Evolutionary conservation across 2,797 vertebrate genomes (phyloP), one percentile per base, ranked within the genome.

Genomic region (Sebastes cheni): DNA sequence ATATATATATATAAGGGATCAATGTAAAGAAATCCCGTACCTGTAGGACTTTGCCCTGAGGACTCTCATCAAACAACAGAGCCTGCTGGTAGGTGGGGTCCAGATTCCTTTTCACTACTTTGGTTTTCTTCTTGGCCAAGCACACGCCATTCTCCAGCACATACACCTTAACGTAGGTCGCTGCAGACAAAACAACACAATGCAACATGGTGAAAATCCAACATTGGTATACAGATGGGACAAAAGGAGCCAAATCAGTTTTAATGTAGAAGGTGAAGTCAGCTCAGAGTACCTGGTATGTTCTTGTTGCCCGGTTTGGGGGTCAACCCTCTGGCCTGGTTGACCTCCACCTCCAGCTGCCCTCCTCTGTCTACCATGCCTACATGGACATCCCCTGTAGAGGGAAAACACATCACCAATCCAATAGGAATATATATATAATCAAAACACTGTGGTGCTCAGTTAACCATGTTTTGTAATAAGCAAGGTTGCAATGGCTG

Each of bases 41-140:
- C 97, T 99, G 99, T 79, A 99, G 94, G 86, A 99, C 98, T 94
- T 97, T 99, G 75, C 98, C 98, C 91, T 98, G 98, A 74, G 97
- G 97, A 73, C 97, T 97, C 93, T 99, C 98, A 9, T 99, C 98
- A 61, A 99, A 99, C 84, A 98, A 96, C 93, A 99, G 95, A 12
- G 97, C 96, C 94, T 99, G 99, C 93, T 99, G 98, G 94, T 96
- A 99, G 2, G 97, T 96, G 0, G 99, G 99, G 86, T 99, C 97
- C 2, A 97, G 96, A 74, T 92, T 97, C 93, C 96, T 99, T 95
- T 98, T 99, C 87, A 97, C 97, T 71, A 95, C 94, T 95, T 97
- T 99, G 79, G 98, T 99, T 95, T 99, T 99, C 95, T 99, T 99
- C 93, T 99, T 99, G 83, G 98, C 96, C 91, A 99, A 93, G 89